Evolutionary conservation across 1,140 invertebrate genomes (phyloP), one percentile per base, ranked within the genome.

Genomic region (Yoshiicerus persimilis): DNA sequence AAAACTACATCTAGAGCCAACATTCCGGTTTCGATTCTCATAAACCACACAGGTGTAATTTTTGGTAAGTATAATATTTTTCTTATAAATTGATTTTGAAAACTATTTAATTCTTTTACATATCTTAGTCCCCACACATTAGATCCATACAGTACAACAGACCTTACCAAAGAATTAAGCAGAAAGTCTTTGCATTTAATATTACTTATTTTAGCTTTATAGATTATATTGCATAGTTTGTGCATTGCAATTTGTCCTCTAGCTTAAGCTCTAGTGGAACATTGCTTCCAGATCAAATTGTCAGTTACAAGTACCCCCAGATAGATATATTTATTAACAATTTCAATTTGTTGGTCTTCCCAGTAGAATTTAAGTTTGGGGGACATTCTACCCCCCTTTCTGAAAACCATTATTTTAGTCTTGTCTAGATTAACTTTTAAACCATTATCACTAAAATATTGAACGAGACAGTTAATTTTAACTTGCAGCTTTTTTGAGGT

Each of bases 401-500:
- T 32, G n/a, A 36, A 77, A n/a, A 77, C 23, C 10, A 77, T 32
- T 6, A 77, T 20, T 23, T 77, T 77, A n/a, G 70, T 77, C 36
- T 77, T 77, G 9, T 9, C 23, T 34, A 77, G 13, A 16, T 34
- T 77, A 2, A 77, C 9, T 0, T 4, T 0, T n/a, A 77, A 10
- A 6, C 32, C 70, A 23, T 77, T 77, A 1, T 8, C 10, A n/a
- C 36, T 36, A n/a, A 77, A 87, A 25, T 87, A 90, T 2, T 64
- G 27, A 5, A 13, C 11, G 9, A 88, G 4, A 25, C 34, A 32
- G 23, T 87, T 34, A 20, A 90, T 86, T 88, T 90, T 90, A 16
- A 16, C 3, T 47, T 87, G 88, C 4, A 90, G 27, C 30, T 70
- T 23, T 9, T 32, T 1, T 38, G 23, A 39, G 27, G 34, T 64